Percentiles rank a stretch among this genome's conserved stretches.
These are phyloP conservation scores for Gastrophysa polygoni DNA, from an alignment of 2,888 invertebrate species.

Conservation along the genomic window DNA sequence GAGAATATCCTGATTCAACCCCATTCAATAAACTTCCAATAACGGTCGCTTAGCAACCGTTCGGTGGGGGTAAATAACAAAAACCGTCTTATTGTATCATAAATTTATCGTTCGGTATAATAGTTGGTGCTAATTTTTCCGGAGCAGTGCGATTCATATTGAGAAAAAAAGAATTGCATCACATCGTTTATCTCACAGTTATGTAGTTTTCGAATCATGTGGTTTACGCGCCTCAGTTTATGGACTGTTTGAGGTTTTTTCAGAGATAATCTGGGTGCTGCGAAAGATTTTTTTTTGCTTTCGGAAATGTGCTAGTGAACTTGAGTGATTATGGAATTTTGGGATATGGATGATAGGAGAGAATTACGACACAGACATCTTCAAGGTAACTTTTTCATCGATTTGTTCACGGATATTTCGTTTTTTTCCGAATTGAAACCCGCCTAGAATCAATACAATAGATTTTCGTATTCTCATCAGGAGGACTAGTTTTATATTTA, in stretches of 20 bases:
- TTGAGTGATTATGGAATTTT: constrained; percentile 56
- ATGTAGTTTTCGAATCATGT: constrained; percentile 6
- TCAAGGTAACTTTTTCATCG: constrained; percentile 37
- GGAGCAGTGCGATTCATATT: not conserved
- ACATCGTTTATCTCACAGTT: not conserved
- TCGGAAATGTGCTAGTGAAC: constrained; percentile 30
- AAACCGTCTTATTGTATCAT: constrained; percentile 12
- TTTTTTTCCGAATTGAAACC: too few relatives aligned
- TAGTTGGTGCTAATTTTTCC: constrained; percentile 14
- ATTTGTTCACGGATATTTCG: too few relatives aligned
- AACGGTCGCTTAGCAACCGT: constrained; percentile 33
- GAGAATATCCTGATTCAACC: constrained; percentile 32
- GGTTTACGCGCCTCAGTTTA: not conserved
- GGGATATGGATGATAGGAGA: constrained; percentile 56
- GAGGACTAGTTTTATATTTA: too few relatives aligned
- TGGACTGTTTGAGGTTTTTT: not conserved
- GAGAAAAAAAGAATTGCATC: too few relatives aligned
- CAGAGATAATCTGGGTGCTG: not conserved
- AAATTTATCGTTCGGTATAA: not conserved
- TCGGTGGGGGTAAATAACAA: constrained; percentile 24
- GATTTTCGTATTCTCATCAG: too few relatives aligned
- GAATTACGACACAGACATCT: constrained; percentile 47
- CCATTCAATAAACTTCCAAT: constrained; percentile 23
- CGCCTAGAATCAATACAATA: too few relatives aligned
- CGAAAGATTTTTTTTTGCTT: not conserved